A percentile compares a stretch with the other conserved stretches of the same genome.
Conservation (phyloP, 2,113 vertebrate species). For the Thamnophis sirtalis region DNA sequence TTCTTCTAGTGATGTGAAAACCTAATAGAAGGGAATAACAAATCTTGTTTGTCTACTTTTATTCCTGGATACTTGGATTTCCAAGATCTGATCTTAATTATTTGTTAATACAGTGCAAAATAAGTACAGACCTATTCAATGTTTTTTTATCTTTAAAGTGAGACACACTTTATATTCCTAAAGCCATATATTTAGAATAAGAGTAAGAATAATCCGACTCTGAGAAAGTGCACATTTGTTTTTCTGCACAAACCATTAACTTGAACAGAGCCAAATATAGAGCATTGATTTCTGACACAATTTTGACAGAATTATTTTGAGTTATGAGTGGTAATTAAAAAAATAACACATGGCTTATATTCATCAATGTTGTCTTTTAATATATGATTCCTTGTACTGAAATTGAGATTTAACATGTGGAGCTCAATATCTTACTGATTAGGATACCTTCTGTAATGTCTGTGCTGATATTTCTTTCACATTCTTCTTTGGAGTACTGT, state of each 20-base stretch:
- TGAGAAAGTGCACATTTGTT: background rate
- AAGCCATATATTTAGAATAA: background rate
- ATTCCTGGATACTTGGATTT: background rate
- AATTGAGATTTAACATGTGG: constrained; percentile 61
- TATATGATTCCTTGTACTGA: constrained; percentile 49
- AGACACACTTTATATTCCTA: background rate
- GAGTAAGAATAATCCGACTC: background rate
- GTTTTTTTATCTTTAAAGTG: background rate
- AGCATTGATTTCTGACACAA: constrained; percentile 50
- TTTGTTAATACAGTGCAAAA: background rate
- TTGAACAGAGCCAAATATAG: background rate
- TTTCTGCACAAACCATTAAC: background rate
- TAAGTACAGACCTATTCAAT: background rate
- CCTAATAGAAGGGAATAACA: background rate
- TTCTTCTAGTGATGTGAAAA: constrained; percentile 39
- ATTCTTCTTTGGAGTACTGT: constrained; percentile 74
- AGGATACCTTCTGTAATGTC: constrained; percentile 82
- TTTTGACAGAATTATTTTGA: constrained; percentile 56
- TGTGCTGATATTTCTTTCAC: constrained; percentile 70
- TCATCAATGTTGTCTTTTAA: constrained; percentile 25
- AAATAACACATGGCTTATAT: constrained; percentile 51
- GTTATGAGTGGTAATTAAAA: constrained; percentile 56
- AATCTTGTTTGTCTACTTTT: background rate
- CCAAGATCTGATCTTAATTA: background rate
- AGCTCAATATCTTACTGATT: constrained; percentile 59